Base-by-base conservation (phyloP, 2,113 vertebrate species). In the Triplophysa rosa region DNA sequence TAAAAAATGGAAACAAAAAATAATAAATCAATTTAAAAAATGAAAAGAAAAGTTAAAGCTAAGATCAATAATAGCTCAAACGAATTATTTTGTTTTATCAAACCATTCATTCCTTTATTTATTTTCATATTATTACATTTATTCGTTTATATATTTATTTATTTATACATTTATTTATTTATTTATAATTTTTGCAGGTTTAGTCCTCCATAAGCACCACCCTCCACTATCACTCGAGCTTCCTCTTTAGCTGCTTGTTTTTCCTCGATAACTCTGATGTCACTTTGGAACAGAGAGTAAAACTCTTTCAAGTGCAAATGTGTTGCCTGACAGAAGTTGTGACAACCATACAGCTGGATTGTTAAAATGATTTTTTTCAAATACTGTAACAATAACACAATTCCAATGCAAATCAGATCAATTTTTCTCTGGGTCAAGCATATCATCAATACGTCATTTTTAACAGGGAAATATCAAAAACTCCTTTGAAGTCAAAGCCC, bases 401-500 rank as follows among this genome's bases (percentile, higher is more conserved):
- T 59, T 24, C 54, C 26, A 47, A 74, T 45, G 58, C 37, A 29
- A 63, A 74, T 45, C 21, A 29, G 23, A 19, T 63, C 6, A 45
- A 61, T 24, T 45, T 7, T 73, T 49, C 19, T 62, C 23, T 54
- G 17, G 17, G 52, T 66, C 17, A 19, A 37, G 47, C 62, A 7
- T 74, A 74, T 74, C 68, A 67, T 74, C 62, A 59, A 19, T 74
- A 19, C 64, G 58, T 78, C 68, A 78, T 79, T 62, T 73, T 70
- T 49, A 59, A 82, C 76, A 78, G 61, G 68, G 78, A 67, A 77
- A 69, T 61, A 77, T 75, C 67, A 69, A 66, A 66, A 47, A 47
- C 37, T 56, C 37, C 81, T 78, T 73, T 82, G 74, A 82, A 78
- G 75, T 72, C 11, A 42, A 63, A 59, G 24, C 64, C 54, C 67